Evolutionary conservation across 1,140 invertebrate genomes (phyloP).

Genomic region (Psilanteris sp.): DNA sequence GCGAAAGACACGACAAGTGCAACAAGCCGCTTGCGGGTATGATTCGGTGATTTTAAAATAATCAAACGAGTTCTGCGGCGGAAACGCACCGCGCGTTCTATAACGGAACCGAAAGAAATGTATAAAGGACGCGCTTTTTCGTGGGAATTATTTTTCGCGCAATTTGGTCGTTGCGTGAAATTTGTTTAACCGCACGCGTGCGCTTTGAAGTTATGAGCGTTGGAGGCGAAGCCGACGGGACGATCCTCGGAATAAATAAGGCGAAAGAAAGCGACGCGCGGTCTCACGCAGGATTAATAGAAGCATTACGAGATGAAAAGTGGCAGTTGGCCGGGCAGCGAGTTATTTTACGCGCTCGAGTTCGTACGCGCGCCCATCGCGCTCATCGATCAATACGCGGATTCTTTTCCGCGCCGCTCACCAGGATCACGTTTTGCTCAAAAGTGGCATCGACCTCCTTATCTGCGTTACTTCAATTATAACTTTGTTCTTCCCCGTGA

Average conservation of each 20-base stretch:
- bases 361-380: conserved; percentile 43
- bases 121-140: no score
- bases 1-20: no score
- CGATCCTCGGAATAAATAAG: conserved; percentile 18
- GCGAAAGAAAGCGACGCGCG: conserved; percentile 23
- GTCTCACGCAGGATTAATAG: conserved; percentile 21
- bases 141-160: no score
- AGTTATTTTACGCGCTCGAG: conserved; percentile 44
- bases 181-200: neutral
- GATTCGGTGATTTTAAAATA: no score
- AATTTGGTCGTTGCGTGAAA: conserved; percentile 1
- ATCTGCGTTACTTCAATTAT: conserved; percentile 30
- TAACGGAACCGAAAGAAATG: neutral
- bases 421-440: conserved; percentile 35
- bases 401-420: conserved; percentile 43
- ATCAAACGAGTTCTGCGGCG: no score
- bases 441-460: conserved; percentile 40
- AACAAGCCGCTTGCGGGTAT: no score
- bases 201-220: no score
- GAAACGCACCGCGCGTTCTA: no score
- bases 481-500: conserved; percentile 5
- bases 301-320: conserved; percentile 37
- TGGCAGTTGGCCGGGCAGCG: conserved; percentile 25
- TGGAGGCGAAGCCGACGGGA: no score
- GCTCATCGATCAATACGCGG: conserved; percentile 57